phyloP scores from a whole-genome alignment of 2,797 vertebrate genomes.

The Bradypus variegatus region DNA sequence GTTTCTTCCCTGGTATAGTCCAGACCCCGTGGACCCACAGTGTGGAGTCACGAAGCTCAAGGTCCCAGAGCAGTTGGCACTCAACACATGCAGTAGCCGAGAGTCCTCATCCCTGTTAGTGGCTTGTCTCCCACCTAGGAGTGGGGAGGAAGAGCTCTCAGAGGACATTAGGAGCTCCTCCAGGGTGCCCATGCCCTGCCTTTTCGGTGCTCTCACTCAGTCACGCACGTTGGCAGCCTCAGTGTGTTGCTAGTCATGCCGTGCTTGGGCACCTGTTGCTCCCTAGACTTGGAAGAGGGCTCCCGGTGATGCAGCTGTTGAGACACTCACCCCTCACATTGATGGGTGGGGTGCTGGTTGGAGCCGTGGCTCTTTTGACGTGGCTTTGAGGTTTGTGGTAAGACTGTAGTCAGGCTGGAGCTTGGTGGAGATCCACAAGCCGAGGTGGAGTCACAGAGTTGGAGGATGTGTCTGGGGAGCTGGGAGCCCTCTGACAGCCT shows the following conservation, averaged over 20 bases:
- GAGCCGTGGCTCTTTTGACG: not conserved
- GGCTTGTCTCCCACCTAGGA: not conserved
- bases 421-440: not conserved
- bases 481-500: not conserved
- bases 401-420: not conserved
- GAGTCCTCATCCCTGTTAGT: not conserved
- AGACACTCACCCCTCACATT: fast-evolving
- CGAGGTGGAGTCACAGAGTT: not conserved
- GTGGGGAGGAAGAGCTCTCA: not conserved
- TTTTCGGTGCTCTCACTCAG: not conserved
- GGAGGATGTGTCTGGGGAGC: too few relatives aligned
- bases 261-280: not conserved
- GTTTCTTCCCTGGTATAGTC: not conserved
- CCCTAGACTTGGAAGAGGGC: not conserved
- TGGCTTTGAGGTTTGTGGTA: not conserved
- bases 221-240: fast-evolving
- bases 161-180: not conserved
- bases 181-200: not conserved
- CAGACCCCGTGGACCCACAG: fast-evolving
- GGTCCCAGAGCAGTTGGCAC: fast-evolving
- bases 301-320: fast-evolving
- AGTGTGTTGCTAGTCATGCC: not conserved
- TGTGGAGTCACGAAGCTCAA: fast-evolving
- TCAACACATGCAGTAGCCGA: fast-evolving
- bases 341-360: fast-evolving